Evolutionary conservation across 2,888 invertebrate species (phyloP), one percentile per base, ranked within the genome.

Genomic region (Lycocerus yunnanus): DNA sequence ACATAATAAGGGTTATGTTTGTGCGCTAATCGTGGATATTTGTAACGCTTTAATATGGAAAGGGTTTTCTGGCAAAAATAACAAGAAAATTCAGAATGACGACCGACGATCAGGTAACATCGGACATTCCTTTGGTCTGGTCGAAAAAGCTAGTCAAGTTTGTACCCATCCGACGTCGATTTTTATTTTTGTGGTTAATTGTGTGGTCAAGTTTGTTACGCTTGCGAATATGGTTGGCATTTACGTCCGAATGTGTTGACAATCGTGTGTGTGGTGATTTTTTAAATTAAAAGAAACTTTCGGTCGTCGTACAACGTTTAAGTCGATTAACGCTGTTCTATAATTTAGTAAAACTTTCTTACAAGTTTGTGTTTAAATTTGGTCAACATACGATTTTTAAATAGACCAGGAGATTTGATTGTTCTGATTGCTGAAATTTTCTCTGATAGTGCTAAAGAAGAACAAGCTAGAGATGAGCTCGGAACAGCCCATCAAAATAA

Each of bases 401-500:
- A 18, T 63, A 13, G 61, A 18, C 20, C 18, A n/a, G n/a, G 61
- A n/a, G 20, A 20, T 63, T 63, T 16, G 20, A 18, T 63, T 63
- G 20, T 63, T 15, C 13, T 18, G 61, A n/a, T 18, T 59, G 13
- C 15, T 27, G 16, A 61, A 58, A 58, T 27, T 66, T 77, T 78
- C 82, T 86, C 88, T 88, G 86, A 92, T 92, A 92, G 92, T 92
- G 90, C 90, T 91, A 88, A 89, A 90, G 86, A 89, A 89, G 87
- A 89, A 89, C 83, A 87, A 88, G 80, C 85, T 86, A 83, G 89
- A 89, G 84, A 93, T 93, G 93, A 92, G 91, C 84, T 92, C 92
- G 81, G 93, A 94, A 88, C 95, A 95, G 88, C 95, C 95, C 80
- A 93, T 93, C 82, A 95, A 94, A 86, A 95, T 95, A 89, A 93